Evolutionary conservation across 2,888 invertebrate genomes (phyloP).

Genomic region (Lamellibrachia columna): DNA sequence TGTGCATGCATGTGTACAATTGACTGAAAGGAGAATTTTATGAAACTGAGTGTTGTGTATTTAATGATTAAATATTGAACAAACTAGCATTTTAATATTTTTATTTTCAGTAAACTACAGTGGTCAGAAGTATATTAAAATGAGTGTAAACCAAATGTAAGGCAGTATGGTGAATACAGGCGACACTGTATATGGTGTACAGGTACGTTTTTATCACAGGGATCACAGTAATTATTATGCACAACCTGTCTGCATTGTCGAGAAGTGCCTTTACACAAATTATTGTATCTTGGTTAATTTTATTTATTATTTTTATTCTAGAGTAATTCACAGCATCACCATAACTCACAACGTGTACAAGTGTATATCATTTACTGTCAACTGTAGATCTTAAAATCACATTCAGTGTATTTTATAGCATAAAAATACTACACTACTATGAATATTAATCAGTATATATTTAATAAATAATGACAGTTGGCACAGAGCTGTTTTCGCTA

Average conservation of each 20-base stretch:
- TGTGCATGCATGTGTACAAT: background rate
- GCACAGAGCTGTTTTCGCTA: background rate
- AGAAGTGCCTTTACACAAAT: background rate
- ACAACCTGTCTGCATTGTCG: no score
- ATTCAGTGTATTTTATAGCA: background rate
- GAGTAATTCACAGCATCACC: background rate
- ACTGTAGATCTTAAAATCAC: background rate
- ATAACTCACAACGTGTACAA: background rate
- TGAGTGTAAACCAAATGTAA: background rate
- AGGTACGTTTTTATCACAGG: no score
- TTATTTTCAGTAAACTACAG: constrained; percentile 5
- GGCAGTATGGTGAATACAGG: background rate
- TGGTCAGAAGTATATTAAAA: background rate
- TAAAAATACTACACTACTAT: background rate
- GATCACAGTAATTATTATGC: no score
- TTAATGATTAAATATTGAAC: constrained; percentile 16
- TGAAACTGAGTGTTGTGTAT: background rate
- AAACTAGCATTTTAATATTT: background rate
- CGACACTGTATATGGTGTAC: background rate
- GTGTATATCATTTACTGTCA: background rate
- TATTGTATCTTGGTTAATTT: background rate
- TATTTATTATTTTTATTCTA: background rate
- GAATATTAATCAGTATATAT: background rate
- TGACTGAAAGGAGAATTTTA: background rate
- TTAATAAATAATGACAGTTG: constrained; percentile 11